A percentile compares a stretch with the other conserved stretches of the same genome.
These are phyloP conservation scores for Nannobrachium achirus DNA, from an alignment of 2,113 vertebrate genomes.

Conservation along the genomic window DNA sequence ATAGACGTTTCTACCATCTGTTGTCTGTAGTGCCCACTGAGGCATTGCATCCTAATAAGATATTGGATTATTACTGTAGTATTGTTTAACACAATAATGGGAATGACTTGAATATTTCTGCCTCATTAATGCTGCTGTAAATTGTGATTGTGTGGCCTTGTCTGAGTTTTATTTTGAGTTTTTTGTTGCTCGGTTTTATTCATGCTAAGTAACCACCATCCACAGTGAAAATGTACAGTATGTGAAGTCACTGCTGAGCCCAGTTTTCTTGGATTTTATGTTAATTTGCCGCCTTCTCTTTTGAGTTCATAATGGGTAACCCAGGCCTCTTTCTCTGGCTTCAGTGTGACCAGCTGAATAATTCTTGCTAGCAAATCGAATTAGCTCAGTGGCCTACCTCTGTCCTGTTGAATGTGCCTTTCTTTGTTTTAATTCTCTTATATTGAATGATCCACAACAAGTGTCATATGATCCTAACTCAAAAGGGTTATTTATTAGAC, in stretches of 20 bases:
- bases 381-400: no score
- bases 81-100: conserved; percentile 25
- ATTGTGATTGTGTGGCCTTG: conserved; percentile 26
- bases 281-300: no score
- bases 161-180: conserved; percentile 24
- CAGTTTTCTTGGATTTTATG: neutral
- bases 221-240: no score
- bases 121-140: conserved; percentile 42
- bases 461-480: conserved; percentile 18
- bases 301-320: conserved; percentile 15
- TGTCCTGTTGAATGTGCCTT: neutral
- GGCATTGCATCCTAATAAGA: conserved; percentile 6
- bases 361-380: no score
- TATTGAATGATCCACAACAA: neutral
- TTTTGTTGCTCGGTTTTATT: neutral
- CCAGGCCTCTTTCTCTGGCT: neutral
- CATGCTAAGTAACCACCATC: neutral
- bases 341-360: no score
- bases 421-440: neutral
- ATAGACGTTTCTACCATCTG: neutral
- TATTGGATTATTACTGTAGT: conserved; percentile 16
- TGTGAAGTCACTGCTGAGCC: neutral
- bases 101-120: conserved; percentile 43
- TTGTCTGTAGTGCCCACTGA: neutral
- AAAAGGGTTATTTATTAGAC: neutral